Percentiles rank a stretch among this genome's conserved stretches.
Evolutionary conservation across 2,888 invertebrate species (phyloP).

Genomic region (Sinopyrophorus schimmeli): DNA sequence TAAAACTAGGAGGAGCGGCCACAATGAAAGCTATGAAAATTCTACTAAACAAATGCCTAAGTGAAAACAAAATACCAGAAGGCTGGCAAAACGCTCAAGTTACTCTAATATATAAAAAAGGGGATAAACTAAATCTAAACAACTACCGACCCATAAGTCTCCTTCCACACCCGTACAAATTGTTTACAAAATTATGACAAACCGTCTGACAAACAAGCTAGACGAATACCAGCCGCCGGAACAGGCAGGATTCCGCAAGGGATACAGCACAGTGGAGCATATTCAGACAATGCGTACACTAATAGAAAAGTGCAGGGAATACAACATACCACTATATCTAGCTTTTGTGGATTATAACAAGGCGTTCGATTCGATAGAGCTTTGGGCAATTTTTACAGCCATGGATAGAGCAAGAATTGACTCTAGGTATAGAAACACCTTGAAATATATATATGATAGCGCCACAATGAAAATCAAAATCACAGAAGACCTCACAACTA

Average conservation of each 20-base stretch:
- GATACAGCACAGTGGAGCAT: conserved; percentile 3
- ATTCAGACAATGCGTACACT: not conserved
- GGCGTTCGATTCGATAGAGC: no score
- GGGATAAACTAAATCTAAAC: not conserved
- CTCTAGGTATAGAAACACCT: no score
- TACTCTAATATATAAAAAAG: not conserved
- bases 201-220: not conserved
- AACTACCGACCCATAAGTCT: not conserved
- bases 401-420: no score
- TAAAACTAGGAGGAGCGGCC: not conserved
- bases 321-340: not conserved
- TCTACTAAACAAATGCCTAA: not conserved
- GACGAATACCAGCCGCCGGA: no score
- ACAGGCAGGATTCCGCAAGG: not conserved
- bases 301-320: conserved; percentile 1
- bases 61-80: no score
- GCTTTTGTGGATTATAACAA: conserved; percentile 1
- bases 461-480: no score
- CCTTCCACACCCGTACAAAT: not conserved
- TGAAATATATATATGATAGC: no score
- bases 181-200: not conserved
- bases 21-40: not conserved
- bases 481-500: no score
- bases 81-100: not conserved
- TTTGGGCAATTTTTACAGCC: not conserved